A percentile compares a stretch with the other conserved stretches of the same genome.
These are phyloP conservation scores for Pontoporia blainvillei DNA, from an alignment of 2,113 vertebrate genomes.

Conservation along the genomic window DNA sequence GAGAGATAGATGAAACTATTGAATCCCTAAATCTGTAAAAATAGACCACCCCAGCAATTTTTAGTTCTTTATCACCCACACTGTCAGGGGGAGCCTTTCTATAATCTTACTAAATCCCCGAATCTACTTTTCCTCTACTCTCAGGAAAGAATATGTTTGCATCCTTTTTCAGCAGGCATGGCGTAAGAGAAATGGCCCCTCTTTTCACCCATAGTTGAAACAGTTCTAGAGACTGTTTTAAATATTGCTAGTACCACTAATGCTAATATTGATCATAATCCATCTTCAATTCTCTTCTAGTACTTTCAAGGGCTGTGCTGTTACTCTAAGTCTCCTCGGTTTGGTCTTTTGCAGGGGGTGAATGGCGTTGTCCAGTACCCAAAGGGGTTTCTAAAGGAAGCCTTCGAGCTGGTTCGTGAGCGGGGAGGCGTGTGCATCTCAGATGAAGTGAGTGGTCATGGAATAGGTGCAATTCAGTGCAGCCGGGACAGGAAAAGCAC, in stretches of 20 bases:
- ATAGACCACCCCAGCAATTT: not conserved
- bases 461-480: rapidly evolving
- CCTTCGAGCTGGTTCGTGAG: constrained; percentile 86
- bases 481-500: rapidly evolving
- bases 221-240: not conserved
- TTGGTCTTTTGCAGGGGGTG: constrained; percentile 83
- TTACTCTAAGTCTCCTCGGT: not conserved
- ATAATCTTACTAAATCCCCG: not conserved
- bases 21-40: not conserved
- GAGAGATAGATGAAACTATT: not conserved
- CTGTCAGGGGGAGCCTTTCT: not conserved
- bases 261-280: not conserved
- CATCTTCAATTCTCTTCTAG: not conserved
- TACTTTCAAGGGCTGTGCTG: not conserved
- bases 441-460: constrained; percentile 88
- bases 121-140: not conserved
- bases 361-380: constrained; percentile 93
- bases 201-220: not conserved
- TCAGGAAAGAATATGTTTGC: not conserved
- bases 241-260: not conserved
- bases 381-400: constrained; percentile 90
- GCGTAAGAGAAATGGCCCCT: not conserved
- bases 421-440: constrained; percentile 91
- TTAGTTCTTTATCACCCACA: not conserved
- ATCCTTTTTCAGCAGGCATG: not conserved